phyloP scores from a whole-genome alignment of 2,797 vertebrate species.

The Sitta carolinensis region DNA sequence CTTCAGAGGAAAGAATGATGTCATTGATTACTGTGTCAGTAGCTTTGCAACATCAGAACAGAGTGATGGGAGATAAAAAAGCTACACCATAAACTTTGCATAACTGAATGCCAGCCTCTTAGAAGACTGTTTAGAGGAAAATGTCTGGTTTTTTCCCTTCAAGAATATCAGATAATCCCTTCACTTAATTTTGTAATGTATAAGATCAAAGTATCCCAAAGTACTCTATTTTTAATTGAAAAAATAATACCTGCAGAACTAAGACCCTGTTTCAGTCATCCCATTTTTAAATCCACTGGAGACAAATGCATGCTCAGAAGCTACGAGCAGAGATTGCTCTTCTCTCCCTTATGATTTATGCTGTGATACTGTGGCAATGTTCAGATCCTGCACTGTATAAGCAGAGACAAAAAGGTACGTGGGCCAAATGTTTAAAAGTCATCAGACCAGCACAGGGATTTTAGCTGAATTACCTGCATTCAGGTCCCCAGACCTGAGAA shows the following conservation, averaged over 20 bases:
- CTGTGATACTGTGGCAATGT: background rate
- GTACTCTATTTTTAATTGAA: background rate
- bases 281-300: background rate
- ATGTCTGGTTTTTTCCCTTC: background rate
- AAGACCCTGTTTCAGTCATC: background rate
- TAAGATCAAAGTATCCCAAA: background rate
- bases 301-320: background rate
- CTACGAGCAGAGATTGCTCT: background rate
- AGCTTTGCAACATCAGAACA: background rate
- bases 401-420: background rate
- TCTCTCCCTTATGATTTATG: background rate
- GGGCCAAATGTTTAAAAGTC: background rate
- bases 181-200: background rate
- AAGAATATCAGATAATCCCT: conserved; percentile 1
- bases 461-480: background rate
- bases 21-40: background rate
- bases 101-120: conserved; percentile 2
- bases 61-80: background rate
- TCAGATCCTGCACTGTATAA: background rate
- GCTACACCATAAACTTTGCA: background rate
- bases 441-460: background rate
- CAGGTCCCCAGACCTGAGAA: background rate
- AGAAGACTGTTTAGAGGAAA: conserved; percentile 1
- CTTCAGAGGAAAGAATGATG: background rate
- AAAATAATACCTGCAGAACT: background rate